Evolutionary conservation across 64 coral and sea anemone genomes (phyloP), one percentile per base, ranked within the genome.

Genomic region (Cladopsammia gracilis): DNA sequence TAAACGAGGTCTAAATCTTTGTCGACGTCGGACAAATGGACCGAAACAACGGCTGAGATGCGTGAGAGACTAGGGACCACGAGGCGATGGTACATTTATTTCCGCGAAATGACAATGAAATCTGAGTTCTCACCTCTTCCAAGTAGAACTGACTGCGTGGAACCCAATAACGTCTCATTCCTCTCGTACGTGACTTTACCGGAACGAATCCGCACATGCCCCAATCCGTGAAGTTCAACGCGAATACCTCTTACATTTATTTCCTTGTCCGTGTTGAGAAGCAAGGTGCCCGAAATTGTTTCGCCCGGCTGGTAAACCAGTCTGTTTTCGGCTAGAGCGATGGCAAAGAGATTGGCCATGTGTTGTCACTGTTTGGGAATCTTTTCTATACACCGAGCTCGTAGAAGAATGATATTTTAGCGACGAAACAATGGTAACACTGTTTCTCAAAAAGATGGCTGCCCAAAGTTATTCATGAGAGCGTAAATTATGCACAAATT

Each of bases 171-270:
- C 0, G 60, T 66, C 62, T 49, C 62, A 50, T 25, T 84, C 15
- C 60, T 84, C 18, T 65, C 80, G 19, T 84, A 84, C 15, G 80
- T 84, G 25, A 50, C 44, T 84, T 67, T 84, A 67, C 80, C 80
- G 0, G 80, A 84, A 84, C 80, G 80, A 84, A 84, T 84, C 12
- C 80, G 18, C 10, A 84, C 80, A 20, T 84, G 60, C 0, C 80
- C 80, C 19, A 68, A 10, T 67, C 80, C 80, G 7, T 84, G 60
- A 1, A 84, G 80, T 50, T 84, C 80, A 67, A 84, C 45, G 13
- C 80, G 80, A 84, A 84, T 44, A 14, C 62, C 20, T 67, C 80
- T 64, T 3, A 84, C 8, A 19, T 45, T 84, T 6, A 68, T 44
- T 51, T 66, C 80, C 16, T 84, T 66, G 62, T 84, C 62, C 4